These are phyloP conservation scores for Drosophila mimetica DNA, from an alignment of 2,888 invertebrate species.

Conservation along the genomic window DNA sequence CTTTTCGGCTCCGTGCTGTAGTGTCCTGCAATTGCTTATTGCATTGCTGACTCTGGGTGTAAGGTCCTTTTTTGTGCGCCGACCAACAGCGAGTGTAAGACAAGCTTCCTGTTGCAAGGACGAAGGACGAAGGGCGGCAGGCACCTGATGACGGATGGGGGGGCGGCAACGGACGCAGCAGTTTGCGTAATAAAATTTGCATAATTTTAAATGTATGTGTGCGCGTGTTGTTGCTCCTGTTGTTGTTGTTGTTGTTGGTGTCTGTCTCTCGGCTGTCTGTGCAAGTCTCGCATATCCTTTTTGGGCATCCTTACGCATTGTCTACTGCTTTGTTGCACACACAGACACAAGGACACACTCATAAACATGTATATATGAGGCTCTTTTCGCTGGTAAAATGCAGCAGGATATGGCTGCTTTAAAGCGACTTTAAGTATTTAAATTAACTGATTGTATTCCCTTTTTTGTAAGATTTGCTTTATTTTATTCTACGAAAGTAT, in stretches of 20 bases:
- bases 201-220: slow-evolving; percentile 82
- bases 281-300: slow-evolving; percentile 72
- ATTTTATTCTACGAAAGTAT: too few relatives aligned
- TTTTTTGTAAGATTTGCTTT: background rate
- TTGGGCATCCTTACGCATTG: slow-evolving; percentile 78
- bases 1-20: slow-evolving; percentile 16
- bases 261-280: slow-evolving; percentile 49
- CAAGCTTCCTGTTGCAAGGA: slow-evolving; percentile 62
- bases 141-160: slow-evolving; percentile 1
- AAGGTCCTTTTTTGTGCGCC: slow-evolving; percentile 68
- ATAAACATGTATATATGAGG: slow-evolving; percentile 59
- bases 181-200: slow-evolving; percentile 84
- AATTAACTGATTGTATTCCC: slow-evolving; percentile 6
- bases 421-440: slow-evolving; percentile 36
- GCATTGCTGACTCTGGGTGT: slow-evolving; percentile 40
- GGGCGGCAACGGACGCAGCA: slow-evolving; percentile 69
- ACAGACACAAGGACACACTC: slow-evolving; percentile 16
- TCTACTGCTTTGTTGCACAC: slow-evolving; percentile 74
- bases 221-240: slow-evolving; percentile 8
- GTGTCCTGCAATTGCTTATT: slow-evolving; percentile 46
- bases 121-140: slow-evolving; percentile 4
- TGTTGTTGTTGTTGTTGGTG: slow-evolving; percentile 18
- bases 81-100: slow-evolving; percentile 62
- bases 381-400: slow-evolving; percentile 17
- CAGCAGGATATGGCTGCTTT: slow-evolving; percentile 33